phyloP scores from a whole-genome alignment of 2,113 vertebrate species.

The Gnathonemus longibarbis region DNA sequence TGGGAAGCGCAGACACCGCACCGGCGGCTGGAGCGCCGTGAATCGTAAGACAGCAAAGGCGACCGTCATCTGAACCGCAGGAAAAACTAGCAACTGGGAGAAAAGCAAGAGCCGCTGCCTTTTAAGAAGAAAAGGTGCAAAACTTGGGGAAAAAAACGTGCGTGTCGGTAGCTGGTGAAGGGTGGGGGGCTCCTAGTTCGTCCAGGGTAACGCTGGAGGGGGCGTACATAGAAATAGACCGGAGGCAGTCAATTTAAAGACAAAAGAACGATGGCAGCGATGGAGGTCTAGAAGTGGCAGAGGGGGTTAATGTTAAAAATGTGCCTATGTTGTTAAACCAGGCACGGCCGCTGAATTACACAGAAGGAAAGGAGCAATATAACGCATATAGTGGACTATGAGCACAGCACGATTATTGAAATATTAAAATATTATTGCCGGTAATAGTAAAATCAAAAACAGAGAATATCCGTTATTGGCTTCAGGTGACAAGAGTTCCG shows the following conservation, averaged over 20 bases:
- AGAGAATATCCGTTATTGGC: background rate
- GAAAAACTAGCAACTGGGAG: background rate
- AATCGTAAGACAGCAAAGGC: background rate
- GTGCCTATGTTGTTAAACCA: slow-evolving; percentile 10
- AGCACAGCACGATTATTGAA: background rate
- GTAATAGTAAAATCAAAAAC: background rate
- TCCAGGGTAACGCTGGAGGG: slow-evolving; percentile 13
- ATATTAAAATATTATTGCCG: background rate
- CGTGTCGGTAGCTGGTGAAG: slow-evolving; percentile 17
- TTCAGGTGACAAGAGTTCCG: slow-evolving; percentile 6
- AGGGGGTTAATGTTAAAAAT: slow-evolving; percentile 8
- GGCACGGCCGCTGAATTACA: background rate
- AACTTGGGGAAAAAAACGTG: background rate
- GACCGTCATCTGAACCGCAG: slow-evolving; percentile 11
- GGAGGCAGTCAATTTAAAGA: background rate
- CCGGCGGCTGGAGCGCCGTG: background rate
- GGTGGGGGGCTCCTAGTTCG: slow-evolving; percentile 16
- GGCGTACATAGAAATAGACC: background rate
- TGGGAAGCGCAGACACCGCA: background rate
- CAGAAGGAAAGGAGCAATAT: slow-evolving; percentile 9
- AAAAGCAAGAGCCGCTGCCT: slow-evolving; percentile 14
- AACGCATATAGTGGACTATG: background rate
- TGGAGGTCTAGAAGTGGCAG: background rate
- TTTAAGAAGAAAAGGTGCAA: slow-evolving; percentile 25
- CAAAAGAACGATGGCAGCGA: slow-evolving; percentile 3